Evolutionary conservation across 1,140 invertebrate species (phyloP).

Genomic region (Drosophila fuyamai): DNA sequence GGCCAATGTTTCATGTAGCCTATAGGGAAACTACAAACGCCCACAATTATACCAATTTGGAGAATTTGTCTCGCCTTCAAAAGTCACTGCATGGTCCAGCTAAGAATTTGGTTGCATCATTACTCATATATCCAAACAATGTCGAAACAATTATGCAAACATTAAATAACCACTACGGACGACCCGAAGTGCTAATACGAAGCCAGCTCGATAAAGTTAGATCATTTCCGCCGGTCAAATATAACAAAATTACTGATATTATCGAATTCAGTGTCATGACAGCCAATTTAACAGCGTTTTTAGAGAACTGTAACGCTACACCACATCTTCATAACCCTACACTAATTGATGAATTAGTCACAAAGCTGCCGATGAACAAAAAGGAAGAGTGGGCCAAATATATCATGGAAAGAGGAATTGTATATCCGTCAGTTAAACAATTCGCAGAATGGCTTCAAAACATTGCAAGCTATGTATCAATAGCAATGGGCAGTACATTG

Average conservation of each 20-base stretch:
- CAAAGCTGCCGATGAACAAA: not conserved
- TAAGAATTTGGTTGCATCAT: constrained; percentile 1
- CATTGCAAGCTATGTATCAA: not conserved
- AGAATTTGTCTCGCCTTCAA: no score
- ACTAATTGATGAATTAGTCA: not conserved
- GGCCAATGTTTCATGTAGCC: not conserved
- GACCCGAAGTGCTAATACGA: no score
- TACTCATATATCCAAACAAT: not conserved
- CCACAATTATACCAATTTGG: not conserved
- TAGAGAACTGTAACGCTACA: not conserved
- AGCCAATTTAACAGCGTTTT: constrained; percentile 1
- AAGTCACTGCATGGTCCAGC: not conserved
- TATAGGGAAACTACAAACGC: not conserved
- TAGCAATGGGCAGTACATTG: not conserved
- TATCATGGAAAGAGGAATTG: not conserved
- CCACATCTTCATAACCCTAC: not conserved
- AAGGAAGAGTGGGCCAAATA: not conserved
- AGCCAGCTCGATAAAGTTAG: not conserved
- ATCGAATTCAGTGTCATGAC: not conserved
- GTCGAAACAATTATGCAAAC: not conserved
- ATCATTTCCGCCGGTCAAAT: constrained; percentile 2
- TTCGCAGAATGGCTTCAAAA: not conserved
- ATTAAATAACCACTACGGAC: not conserved
- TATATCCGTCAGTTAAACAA: not conserved
- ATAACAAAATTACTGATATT: not conserved